Evolutionary conservation across 2,888 invertebrate species (phyloP), one percentile per base, ranked within the genome.

Genomic region (Erpobdella octoculata): DNA sequence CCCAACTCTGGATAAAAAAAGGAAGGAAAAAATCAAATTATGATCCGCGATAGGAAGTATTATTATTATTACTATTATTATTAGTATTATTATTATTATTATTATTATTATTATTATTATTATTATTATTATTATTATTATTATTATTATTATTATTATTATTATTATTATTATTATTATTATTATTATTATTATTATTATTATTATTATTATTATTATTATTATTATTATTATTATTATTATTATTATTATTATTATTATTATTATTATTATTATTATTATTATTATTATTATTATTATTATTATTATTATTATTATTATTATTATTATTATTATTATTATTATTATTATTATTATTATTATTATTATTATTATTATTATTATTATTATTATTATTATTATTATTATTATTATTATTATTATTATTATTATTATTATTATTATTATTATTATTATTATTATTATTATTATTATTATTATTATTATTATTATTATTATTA

Each of bases 271-370:
- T 37, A 21, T 35, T 61, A 61, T 36, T 37, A 70, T 61, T 28
- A 0, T 36, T 31, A 62, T 61, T 31, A 62, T 62, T 61, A 62
- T 70, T 33, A 62, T 62, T 38, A 62, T 70, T 31, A 62, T 62
- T 41, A 41, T 70, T 21, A 37, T 59, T 21, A 37, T 70, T 61
- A 62, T 37, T 38, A 70, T 35, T 31, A 62, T 70, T 61, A 38
- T 70, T 61, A 38, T 36, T 61, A 61, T 46, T 48, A 70, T 61
- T 61, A 70, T 61, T 61, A 61, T 61, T 38, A 70, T 61, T 36
- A 64, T 64, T 36, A 64, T 64, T 36, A 64, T 64, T 36, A 64
- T 64, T 36, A 64, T 64, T 36, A 5, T 64, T 21, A 64, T 64
- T 36, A 28, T 33, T 36, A 64, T 64, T 36, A 64, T 64, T 36